These are phyloP conservation scores for Astreopora myriophthalma DNA, from an alignment of 64 coral and sea anemone genomes.

Conservation along the genomic window DNA sequence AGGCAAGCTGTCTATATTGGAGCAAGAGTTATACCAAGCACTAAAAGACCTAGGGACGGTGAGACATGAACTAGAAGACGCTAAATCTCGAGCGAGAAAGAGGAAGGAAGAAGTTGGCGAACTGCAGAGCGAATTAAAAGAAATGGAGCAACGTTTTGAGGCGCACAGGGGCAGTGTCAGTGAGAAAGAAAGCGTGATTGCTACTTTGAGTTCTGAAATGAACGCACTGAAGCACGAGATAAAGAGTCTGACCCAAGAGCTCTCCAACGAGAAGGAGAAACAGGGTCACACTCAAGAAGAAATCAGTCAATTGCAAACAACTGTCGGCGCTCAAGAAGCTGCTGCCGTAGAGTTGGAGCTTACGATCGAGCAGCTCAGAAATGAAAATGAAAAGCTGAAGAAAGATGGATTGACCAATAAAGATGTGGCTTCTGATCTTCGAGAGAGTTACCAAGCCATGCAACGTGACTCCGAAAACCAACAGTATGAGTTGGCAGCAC, in stretches of 20 bases:
- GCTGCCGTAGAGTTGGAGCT: slow-evolving; percentile 16
- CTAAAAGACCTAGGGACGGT: slow-evolving; percentile 59
- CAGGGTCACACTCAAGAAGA: slow-evolving; percentile 38
- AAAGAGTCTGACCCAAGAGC: slow-evolving; percentile 20
- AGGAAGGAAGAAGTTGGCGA: slow-evolving; percentile 49
- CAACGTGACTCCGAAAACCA: slow-evolving; percentile 60
- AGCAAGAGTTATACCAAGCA: slow-evolving; percentile 61
- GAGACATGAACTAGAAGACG: slow-evolving; percentile 62
- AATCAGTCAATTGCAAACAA: slow-evolving; percentile 19
- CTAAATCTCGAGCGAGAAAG: slow-evolving; percentile 35
- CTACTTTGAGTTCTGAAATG: slow-evolving; percentile 48
- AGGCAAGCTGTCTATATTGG: slow-evolving; percentile 22
- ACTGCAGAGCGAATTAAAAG: slow-evolving; percentile 27
- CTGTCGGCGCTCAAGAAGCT: slow-evolving; percentile 47
- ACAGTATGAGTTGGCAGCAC: slow-evolving; percentile 20
- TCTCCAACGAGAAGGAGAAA: slow-evolving; percentile 50
- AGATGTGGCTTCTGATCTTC: slow-evolving; percentile 19
- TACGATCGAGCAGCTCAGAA: slow-evolving; percentile 2
- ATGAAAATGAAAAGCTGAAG: slow-evolving; percentile 59
- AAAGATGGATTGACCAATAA: slow-evolving; percentile 26
- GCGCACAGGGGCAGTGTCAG: slow-evolving; percentile 4
- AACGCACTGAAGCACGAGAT: slow-evolving; percentile 38
- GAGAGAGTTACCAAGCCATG: slow-evolving; percentile 38
- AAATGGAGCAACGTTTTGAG: slow-evolving; percentile 35
- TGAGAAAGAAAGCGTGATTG: slow-evolving; percentile 55